phyloP scores from a whole-genome alignment of 2,113 vertebrate genomes.

The Vimba vimba region DNA sequence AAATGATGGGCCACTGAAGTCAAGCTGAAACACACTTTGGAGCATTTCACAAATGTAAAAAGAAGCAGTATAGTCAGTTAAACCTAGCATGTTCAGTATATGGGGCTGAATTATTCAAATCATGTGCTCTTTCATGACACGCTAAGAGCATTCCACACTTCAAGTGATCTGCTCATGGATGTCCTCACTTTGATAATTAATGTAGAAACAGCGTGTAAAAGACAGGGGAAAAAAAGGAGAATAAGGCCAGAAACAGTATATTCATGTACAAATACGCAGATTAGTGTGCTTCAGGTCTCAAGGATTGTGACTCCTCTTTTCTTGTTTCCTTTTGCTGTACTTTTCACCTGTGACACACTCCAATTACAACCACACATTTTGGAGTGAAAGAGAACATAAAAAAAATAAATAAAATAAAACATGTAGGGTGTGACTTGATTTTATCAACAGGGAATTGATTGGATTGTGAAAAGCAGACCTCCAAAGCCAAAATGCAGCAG shows the following conservation, averaged over 20 bases:
- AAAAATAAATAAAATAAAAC: too few relatives aligned
- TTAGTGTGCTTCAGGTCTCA: not conserved
- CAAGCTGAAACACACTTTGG: constrained; percentile 37
- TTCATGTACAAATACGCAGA: not conserved
- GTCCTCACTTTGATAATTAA: constrained; percentile 3
- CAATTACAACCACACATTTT: not conserved
- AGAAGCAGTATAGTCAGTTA: constrained; percentile 10
- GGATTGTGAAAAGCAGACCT: not conserved
- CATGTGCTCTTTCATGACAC: constrained; percentile 25
- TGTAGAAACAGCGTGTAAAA: not conserved
- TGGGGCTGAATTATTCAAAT: constrained; percentile 50
- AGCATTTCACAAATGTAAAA: not conserved
- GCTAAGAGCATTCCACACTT: constrained; percentile 41
- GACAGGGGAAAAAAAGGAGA: not conserved
- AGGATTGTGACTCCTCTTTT: not conserved
- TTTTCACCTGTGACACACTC: constrained; percentile 58
- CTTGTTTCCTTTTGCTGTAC: constrained; percentile 46
- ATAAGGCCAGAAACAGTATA: not conserved
- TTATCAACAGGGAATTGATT: not conserved
- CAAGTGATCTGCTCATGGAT: constrained; percentile 40
- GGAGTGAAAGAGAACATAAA: not conserved
- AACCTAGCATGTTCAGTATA: constrained; percentile 7
- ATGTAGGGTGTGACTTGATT: not conserved
- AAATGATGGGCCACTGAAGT: constrained; percentile 38
- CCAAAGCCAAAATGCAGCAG: not conserved